These are phyloP conservation scores for Trichonephila inaurata DNA, from an alignment of 1,140 invertebrate species.

Conservation along the genomic window DNA sequence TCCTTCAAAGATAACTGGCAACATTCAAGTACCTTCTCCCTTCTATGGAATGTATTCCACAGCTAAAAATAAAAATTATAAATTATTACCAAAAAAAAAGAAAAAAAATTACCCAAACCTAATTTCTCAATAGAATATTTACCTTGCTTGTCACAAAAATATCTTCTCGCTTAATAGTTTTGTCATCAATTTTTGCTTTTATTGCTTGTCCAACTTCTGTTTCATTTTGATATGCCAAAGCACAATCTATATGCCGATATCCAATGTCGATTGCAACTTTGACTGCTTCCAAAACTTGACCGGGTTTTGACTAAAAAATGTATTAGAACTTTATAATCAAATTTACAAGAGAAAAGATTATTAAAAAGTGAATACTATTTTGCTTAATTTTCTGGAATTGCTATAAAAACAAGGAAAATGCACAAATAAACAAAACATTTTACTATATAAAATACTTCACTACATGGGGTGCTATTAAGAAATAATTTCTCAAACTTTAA, in stretches of 20 bases:
- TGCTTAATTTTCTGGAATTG: no score
- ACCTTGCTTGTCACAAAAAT: slow-evolving; percentile 87
- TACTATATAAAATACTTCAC: no score
- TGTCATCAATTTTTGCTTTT: slow-evolving; percentile 86
- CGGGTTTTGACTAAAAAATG: slow-evolving; percentile 85
- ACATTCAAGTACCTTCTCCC: slow-evolving; percentile 84
- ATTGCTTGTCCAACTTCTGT: slow-evolving; percentile 90
- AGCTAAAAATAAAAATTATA: slow-evolving; percentile 80
- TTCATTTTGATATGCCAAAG: slow-evolving; percentile 87
- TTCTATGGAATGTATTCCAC: slow-evolving; percentile 88
- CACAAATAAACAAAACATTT: no score
- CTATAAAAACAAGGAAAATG: no score
- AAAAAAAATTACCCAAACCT: background rate
- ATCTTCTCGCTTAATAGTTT: slow-evolving; percentile 89
- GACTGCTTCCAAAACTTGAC: slow-evolving; percentile 88
- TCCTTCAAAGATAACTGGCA: slow-evolving; percentile 86
- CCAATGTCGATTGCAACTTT: slow-evolving; percentile 90
- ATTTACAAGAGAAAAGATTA: background rate
- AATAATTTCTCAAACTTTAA: no score
- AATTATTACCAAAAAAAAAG: background rate
- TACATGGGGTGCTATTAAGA: no score
- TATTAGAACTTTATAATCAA: background rate
- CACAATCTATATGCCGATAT: slow-evolving; percentile 95
- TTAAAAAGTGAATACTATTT: no score
- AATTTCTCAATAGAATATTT: background rate